Base-by-base conservation (phyloP, 1,140 invertebrate genomes). In the Alviniconcha marisindica region DNA sequence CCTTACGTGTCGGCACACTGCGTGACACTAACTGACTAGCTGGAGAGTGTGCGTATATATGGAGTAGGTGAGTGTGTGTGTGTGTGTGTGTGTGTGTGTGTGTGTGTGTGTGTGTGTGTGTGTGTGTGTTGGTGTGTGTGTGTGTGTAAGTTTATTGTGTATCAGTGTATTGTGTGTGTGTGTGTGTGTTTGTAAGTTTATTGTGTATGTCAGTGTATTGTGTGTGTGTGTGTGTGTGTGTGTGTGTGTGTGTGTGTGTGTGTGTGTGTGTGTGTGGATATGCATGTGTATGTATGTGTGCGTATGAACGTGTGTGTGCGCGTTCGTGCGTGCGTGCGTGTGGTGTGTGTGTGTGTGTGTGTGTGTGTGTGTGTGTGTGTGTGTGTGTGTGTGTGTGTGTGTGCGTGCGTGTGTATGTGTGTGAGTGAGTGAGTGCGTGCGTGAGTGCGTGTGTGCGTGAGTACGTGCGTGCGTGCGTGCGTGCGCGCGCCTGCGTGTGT, bases 1-100 rank as follows among this genome's bases (percentile, higher is more conserved):
- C n/a, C n/a, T n/a, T n/a, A n/a, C n/a, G n/a, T n/a, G n/a, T n/a
- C n/a, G n/a, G n/a, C n/a, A n/a, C n/a, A n/a, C n/a, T n/a, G n/a
- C n/a, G n/a, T n/a, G n/a, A n/a, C n/a, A n/a, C n/a, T n/a, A n/a
- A n/a, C n/a, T n/a, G n/a, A n/a, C n/a, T n/a, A n/a, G n/a, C n/a
- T n/a, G n/a, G n/a, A n/a, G n/a, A n/a, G n/a, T n/a, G n/a, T n/a
- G n/a, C n/a, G n/a, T n/a, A n/a, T 56, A n/a, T 21, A n/a, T 56
- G 54, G 54, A 24, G 54, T 21, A n/a, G 18, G 54, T 21, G 54
- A 24, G 54, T 21, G 54, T 56, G 54, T 21, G 54, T 56, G 54
- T 56, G 54, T 56, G 54, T 56, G 54, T 56, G 54, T 56, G 54
- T 56, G 54, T 56, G 54, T 56, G 54, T 56, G 54, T 33, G 63